Evolutionary conservation across 1,140 invertebrate genomes (phyloP).

Genomic region (Archivesica marissinica): DNA sequence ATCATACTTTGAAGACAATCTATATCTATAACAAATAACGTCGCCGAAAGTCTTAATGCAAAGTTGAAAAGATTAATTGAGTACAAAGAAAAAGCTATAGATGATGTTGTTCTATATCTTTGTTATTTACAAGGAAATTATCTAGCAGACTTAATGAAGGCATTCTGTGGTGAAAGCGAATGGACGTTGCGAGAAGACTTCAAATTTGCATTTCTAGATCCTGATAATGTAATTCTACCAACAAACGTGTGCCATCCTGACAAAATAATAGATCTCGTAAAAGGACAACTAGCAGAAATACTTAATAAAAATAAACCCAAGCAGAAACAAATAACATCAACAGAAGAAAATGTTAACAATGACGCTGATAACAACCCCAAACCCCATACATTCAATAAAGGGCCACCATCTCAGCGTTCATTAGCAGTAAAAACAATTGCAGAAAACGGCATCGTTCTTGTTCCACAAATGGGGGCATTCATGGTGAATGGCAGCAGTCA

Average conservation of each 20-base stretch:
- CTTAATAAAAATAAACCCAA: too few species aligned
- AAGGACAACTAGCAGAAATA: slow-evolving; percentile 49
- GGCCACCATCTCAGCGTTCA: not conserved
- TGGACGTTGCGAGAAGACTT: not conserved
- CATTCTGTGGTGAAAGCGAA: slow-evolving; percentile 43
- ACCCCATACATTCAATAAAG: too few species aligned
- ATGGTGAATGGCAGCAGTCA: too few species aligned
- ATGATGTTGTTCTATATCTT: slow-evolving; percentile 33
- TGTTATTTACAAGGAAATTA: slow-evolving; percentile 40
- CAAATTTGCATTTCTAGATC: slow-evolving; percentile 30
- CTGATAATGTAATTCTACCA: slow-evolving; percentile 22
- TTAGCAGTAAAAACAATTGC: not conserved
- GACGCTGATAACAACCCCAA: too few species aligned
- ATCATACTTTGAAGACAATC: slow-evolving; percentile 14
- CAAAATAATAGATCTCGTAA: slow-evolving; percentile 40
- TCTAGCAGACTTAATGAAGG: slow-evolving; percentile 22
- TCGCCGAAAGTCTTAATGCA: slow-evolving; percentile 22
- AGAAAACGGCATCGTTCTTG: not conserved
- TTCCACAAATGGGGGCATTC: slow-evolving; percentile 10
- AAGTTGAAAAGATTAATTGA: slow-evolving; percentile 27
- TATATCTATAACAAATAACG: slow-evolving; percentile 6
- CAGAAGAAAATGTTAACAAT: too few species aligned
- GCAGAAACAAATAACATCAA: too few species aligned
- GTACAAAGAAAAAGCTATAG: slow-evolving; percentile 43
- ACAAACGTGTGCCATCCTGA: slow-evolving; percentile 32